Conservation (phyloP, 2,113 vertebrate genomes). For the Mus musculus region DNA sequence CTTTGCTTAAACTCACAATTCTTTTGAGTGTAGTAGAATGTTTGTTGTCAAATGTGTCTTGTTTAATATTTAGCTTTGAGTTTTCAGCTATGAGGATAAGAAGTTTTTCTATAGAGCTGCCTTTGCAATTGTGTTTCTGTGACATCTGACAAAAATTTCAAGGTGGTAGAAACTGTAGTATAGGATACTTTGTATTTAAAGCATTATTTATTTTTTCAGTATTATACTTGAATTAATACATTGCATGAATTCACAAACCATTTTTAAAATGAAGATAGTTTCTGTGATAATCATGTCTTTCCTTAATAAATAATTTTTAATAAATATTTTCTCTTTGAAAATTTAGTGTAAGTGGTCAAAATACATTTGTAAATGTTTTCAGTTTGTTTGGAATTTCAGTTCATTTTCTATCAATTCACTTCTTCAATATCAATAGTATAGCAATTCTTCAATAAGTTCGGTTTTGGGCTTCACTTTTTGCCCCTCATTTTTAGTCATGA, state of each 20-base stretch:
- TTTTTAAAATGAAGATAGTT: not conserved
- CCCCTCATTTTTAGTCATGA: not conserved
- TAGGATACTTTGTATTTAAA: not conserved
- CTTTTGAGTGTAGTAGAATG: constrained; percentile 55
- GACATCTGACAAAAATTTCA: not conserved
- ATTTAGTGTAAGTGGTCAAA: not conserved
- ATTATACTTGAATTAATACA: not conserved
- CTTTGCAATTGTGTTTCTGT: constrained; percentile 21
- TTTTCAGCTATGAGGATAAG: not conserved
- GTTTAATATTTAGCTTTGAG: constrained; percentile 54
- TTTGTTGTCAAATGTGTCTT: constrained; percentile 60
- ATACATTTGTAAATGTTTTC: not conserved
- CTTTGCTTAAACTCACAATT: constrained; percentile 65
- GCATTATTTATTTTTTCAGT: not conserved
- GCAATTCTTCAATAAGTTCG: not conserved
- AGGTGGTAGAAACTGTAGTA: not conserved
- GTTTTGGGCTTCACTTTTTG: not conserved
- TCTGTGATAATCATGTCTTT: not conserved
- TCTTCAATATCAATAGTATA: not conserved
- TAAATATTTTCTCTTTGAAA: not conserved
- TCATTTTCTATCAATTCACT: not conserved
- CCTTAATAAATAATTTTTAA: not conserved
- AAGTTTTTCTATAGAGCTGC: constrained; percentile 15
- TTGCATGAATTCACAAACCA: not conserved
- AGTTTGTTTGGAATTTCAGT: not conserved